phyloP scores from a whole-genome alignment of 2,888 invertebrate species.

The Diarsia mendica region DNA sequence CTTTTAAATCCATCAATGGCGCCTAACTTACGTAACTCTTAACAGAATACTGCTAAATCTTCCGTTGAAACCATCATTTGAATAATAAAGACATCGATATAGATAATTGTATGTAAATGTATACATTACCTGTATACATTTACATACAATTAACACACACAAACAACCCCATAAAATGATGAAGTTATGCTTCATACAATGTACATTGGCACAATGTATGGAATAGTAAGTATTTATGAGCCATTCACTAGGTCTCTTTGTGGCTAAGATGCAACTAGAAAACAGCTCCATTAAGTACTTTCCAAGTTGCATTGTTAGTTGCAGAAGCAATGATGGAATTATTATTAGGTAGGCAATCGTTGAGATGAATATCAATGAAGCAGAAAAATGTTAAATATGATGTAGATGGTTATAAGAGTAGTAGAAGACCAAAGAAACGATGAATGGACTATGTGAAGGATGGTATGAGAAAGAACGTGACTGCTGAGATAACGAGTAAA shows the following conservation, averaged over 20 bases:
- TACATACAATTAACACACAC: no score
- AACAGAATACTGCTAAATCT: slow-evolving; percentile 31
- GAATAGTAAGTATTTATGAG: slow-evolving; percentile 21
- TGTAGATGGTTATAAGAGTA: no score
- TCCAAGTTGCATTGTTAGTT: slow-evolving; percentile 22
- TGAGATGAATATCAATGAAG: slow-evolving; percentile 15
- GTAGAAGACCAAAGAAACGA: no score
- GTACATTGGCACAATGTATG: slow-evolving; percentile 14
- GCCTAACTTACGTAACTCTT: neutral
- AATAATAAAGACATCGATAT: slow-evolving; percentile 47
- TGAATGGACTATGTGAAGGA: no score
- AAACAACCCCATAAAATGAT: slow-evolving; percentile 53
- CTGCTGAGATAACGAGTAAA: no score
- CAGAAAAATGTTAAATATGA: no score
- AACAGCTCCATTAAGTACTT: slow-evolving; percentile 23
- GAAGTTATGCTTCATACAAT: slow-evolving; percentile 34
- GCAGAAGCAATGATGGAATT: neutral
- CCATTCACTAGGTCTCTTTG: slow-evolving; percentile 9
- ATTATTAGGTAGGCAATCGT: neutral
- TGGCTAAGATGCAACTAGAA: slow-evolving; percentile 5
- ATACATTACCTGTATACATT: no score
- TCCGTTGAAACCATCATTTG: slow-evolving; percentile 20
- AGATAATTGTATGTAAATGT: slow-evolving; percentile 45
- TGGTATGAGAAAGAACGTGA: no score
- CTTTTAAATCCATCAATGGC: neutral